Evolutionary conservation across 2,797 vertebrate species (phyloP).

Genomic region (Hemitrygon akajei): DNA sequence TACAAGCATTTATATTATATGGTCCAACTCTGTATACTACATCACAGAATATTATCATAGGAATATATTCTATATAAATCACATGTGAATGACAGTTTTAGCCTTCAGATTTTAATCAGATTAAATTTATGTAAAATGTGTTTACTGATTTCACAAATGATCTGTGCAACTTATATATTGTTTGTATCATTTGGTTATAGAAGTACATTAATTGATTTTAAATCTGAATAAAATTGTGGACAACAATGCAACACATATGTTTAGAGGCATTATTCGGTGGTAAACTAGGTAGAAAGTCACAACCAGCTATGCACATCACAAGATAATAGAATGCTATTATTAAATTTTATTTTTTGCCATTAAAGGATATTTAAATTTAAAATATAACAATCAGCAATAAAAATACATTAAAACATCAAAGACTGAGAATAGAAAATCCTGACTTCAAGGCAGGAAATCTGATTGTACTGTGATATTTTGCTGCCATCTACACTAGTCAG

Average conservation of each 20-base stretch:
- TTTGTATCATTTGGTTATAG: background rate
- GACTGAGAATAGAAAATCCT: background rate
- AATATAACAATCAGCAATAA: background rate
- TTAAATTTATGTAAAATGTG: background rate
- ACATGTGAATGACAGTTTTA: background rate
- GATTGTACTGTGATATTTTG: background rate
- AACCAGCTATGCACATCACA: background rate
- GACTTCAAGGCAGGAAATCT: background rate
- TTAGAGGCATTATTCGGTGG: background rate
- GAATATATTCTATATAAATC: background rate
- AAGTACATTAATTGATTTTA: background rate
- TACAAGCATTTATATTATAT: background rate
- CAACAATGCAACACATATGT: background rate
- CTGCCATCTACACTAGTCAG: background rate
- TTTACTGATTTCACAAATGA: background rate
- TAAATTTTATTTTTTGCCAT: background rate
- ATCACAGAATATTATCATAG: background rate
- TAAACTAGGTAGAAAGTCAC: background rate
- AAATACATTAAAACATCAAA: background rate
- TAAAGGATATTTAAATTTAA: background rate
- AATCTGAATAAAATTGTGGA: background rate
- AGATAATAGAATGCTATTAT: background rate
- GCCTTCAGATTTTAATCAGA: background rate
- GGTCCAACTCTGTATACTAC: background rate
- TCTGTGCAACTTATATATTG: background rate